Evolutionary conservation across 2,888 invertebrate genomes (phyloP), one percentile per base, ranked within the genome.

Genomic region (Arrhopalites spinosus): DNA sequence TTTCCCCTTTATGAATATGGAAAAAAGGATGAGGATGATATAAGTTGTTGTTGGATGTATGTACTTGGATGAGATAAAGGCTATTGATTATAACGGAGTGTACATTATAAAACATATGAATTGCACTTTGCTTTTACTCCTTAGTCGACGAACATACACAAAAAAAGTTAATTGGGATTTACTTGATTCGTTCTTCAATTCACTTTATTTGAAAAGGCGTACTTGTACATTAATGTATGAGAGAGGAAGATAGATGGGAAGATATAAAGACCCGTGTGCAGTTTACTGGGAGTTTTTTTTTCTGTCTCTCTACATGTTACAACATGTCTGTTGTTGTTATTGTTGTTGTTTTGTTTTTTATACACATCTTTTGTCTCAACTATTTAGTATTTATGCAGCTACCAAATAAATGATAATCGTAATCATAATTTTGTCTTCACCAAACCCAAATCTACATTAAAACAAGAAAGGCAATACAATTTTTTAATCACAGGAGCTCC

Each of bases 81-180:
- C 50, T 50, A 50, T 20, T 15, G 2, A 50, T 20, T 50, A 15
- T 50, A 17, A 29, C 27, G 17, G 45, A 23, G 3, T 23, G 13
- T 45, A 43, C 45, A 66, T n/a, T 45, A 20, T n/a, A 43, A 8
- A 43, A n/a, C 11, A 23, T 66, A 66, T 45, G 30, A 66, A 66
- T 43, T 66, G 23, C 64, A 30, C 64, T 30, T 30, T 30, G 36
- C 59, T 25, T 2, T n/a, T 50, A 50, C 23, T 23, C 36, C 36
- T 27, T 36, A 2, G 64, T 43, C 20, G 8, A 45, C 45, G 43
- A 23, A 45, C 43, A 23, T 45, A 45, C 20, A 66, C 66, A 66
- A 66, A 66, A n/a, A 36, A 66, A 66, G 45, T 66, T 66, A 66
- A 66, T 66, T 66, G 66, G 66, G 66, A 66, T 66, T 66, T 66